Evolutionary conservation across 2,888 invertebrate species (phyloP), one percentile per base, ranked within the genome.

Genomic region (Euproctis similis): DNA sequence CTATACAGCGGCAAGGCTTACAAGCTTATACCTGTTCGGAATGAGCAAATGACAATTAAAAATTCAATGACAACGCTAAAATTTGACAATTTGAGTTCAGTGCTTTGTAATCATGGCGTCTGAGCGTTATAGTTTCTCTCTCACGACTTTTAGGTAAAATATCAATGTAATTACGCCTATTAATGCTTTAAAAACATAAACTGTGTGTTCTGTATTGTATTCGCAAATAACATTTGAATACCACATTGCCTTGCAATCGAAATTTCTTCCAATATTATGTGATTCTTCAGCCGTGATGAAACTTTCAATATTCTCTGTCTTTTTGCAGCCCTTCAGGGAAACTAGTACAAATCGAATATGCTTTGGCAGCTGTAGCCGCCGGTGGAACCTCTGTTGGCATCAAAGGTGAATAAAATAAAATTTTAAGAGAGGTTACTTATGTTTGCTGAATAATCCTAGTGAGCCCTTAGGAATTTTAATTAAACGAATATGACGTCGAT

Each of bases 261-360:
- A n/a, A n/a, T n/a, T n/a, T n/a, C n/a, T n/a, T n/a, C n/a, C n/a
- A n/a, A n/a, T n/a, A n/a, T n/a, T n/a, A n/a, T n/a, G n/a, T n/a
- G n/a, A n/a, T n/a, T n/a, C n/a, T n/a, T n/a, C n/a, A n/a, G n/a
- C n/a, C n/a, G n/a, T n/a, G n/a, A n/a, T n/a, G n/a, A n/a, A n/a
- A n/a, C n/a, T n/a, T n/a, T n/a, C n/a, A n/a, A n/a, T n/a, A n/a
- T 31, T 42, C 12, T 36, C 20, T 46, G 41, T 59, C 65, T 59
- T 46, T 63, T 85, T 86, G 13, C 84, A 99, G 98, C 71, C 99
- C 99, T 9, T 98, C 98, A 12, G 99, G 99, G 46, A 99, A 99
- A 85, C 87, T 99, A 57, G 98, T 99, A 30, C 99, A 99, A 85
- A 97, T 99, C 55, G 99, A 99, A 87, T 99, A 99, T 93, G 99